Evolutionary conservation across 92 coral and sea anemone species (phyloP), one percentile per base, ranked within the genome.

Genomic region (Parazoanthus atlanticus): DNA sequence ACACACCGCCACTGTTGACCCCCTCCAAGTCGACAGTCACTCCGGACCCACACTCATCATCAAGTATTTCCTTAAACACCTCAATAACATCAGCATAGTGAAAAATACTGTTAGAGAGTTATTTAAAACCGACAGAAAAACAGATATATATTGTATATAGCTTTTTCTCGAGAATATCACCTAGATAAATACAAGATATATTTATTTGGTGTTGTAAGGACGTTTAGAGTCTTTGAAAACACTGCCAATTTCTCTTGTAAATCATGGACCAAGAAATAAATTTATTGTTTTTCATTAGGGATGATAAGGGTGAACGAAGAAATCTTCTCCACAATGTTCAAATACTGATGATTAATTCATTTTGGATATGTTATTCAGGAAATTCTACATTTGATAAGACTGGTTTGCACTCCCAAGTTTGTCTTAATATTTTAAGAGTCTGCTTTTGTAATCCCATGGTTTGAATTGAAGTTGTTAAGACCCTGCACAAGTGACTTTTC

Each of bases 71-170:
- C 7, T 46, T 84, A 84, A 84, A 41, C 78, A 84, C 87, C n/a
- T 84, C 87, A 21, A 17, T 84, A 69, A 84, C 87, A 41, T 84
- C 87, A 28, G 87, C 87, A 7, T 84, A 84, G 43, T 43, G 36
- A 71, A 70, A 21, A 43, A 16, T 70, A 84, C 87, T 69, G 61
- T 70, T 43, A 84, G 26, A 84, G 78, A 84, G 87, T 84, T 84
- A 84, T 84, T 84, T 84, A 84, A 84, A 31, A 33, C 29, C 64
- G 13, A 72, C 65, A 84, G 25, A 66, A 32, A 81, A 81, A 81
- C 21, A 69, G 74, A 84, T 78, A 84, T 84, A 67, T 84, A 84
- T 84, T 84, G 87, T 84, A 84, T 41, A 84, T 84, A 84, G 87
- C 76, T 36, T 84, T 84, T 84, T 84, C 87, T 28, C 33, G 65